phyloP scores from a whole-genome alignment of 2,888 invertebrate genomes.

The Podabrus alpinus region DNA sequence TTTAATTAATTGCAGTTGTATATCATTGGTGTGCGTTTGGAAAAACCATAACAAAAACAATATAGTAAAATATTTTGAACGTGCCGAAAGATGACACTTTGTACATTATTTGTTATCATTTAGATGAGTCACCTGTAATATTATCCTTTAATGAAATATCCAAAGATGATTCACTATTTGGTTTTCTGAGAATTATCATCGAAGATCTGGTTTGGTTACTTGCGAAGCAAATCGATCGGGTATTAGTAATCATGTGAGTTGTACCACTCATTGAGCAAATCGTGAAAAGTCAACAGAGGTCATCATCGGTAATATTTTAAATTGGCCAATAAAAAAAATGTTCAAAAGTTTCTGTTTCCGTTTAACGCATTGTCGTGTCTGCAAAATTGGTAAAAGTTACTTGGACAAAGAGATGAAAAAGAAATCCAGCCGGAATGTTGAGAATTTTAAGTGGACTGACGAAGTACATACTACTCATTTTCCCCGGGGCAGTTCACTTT shows the following conservation, averaged over 20 bases:
- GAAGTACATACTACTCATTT: slow-evolving; percentile 6
- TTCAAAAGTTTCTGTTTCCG: background rate
- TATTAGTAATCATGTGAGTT: background rate
- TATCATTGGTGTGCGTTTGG: background rate
- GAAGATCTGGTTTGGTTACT: background rate
- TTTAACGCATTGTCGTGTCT: background rate
- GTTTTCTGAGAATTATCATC: background rate
- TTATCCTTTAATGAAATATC: background rate
- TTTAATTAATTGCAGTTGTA: no score
- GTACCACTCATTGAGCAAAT: slow-evolving; percentile 2
- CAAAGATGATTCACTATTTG: background rate
- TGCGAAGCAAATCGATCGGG: background rate
- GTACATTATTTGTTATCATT: background rate
- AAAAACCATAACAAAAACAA: background rate
- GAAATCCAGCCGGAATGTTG: slow-evolving; percentile 3
- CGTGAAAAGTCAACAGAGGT: slow-evolving; percentile 1
- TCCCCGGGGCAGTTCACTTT: slow-evolving; percentile 8
- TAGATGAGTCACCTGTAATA: background rate
- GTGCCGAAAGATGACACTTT: no score
- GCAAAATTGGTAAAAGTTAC: background rate
- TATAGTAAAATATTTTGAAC: background rate
- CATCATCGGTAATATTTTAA: background rate
- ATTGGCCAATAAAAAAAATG: background rate
- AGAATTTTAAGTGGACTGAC: slow-evolving; percentile 17
- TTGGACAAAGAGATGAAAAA: background rate